Evolutionary conservation across 2,888 invertebrate species (phyloP).

Genomic region (Ornithoptera alexandrae): DNA sequence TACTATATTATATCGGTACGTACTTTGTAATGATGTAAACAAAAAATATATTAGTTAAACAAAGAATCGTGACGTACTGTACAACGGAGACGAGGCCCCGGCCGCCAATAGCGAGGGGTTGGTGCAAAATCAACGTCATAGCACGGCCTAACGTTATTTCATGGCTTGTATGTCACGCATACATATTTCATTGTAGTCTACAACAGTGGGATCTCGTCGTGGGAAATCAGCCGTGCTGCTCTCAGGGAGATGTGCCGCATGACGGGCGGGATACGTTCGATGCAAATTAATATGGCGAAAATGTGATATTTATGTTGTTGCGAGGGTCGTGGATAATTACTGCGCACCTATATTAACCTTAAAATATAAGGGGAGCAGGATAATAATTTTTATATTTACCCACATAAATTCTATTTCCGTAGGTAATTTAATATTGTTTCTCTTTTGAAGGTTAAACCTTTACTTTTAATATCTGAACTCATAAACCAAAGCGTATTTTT

Average conservation of each 20-base stretch:
- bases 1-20: no score
- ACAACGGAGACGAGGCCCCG: constrained; percentile 39
- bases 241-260: constrained; percentile 28
- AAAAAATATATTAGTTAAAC: no score
- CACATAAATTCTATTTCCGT: no score
- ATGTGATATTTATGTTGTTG: constrained; percentile 19
- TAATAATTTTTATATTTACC: constrained; percentile 20
- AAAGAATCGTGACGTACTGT: constrained; percentile 28
- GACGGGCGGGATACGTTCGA: constrained; percentile 35
- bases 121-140: constrained; percentile 45
- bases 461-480: no score
- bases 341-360: constrained; percentile 17
- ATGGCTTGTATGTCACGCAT: constrained; percentile 64
- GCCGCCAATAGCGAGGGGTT: constrained; percentile 39
- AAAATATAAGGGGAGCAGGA: constrained; percentile 5
- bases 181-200: constrained; percentile 70
- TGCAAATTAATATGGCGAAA: constrained; percentile 36
- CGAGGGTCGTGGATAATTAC: constrained; percentile 13
- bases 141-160: constrained; percentile 60
- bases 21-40: no score
- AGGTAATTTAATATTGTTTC: no score
- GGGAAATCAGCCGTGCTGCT: constrained; percentile 57
- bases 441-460: no score
- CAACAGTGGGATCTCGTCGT: constrained; percentile 63
- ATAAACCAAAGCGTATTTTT: no score